A percentile compares a stretch with the other conserved stretches of the same genome.
Conservation (phyloP, 2,888 invertebrate species). For the Synanthedon tipuliformis region DNA sequence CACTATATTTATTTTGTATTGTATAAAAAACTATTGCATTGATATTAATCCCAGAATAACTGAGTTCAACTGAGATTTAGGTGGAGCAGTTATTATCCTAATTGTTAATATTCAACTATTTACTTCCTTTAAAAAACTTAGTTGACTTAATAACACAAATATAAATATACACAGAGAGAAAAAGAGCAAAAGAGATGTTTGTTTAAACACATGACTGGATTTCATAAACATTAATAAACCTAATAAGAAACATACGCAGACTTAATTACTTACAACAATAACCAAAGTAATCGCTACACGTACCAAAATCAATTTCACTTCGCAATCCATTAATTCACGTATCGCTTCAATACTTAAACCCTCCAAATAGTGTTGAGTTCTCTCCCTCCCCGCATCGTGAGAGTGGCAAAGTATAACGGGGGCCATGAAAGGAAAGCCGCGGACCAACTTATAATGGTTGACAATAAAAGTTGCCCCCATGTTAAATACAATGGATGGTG, state of each 20-base stretch:
- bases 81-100: too few species aligned
- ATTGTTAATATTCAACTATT: too few species aligned
- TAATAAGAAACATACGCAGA: neutral
- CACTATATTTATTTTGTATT: too few species aligned
- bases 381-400: neutral
- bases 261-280: neutral
- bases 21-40: too few species aligned
- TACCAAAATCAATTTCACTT: conserved; percentile 57
- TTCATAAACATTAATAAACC: too few species aligned
- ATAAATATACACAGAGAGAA: too few species aligned
- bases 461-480: conserved; percentile 61
- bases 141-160: too few species aligned
- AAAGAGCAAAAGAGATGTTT: too few species aligned
- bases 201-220: too few species aligned
- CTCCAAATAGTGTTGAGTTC: neutral
- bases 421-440: conserved; percentile 25
- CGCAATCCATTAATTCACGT: conserved; percentile 61
- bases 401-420: neutral
- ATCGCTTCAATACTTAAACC: conserved; percentile 41
- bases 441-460: conserved; percentile 30
- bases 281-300: neutral
- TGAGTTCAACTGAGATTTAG: too few species aligned
- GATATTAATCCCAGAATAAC: too few species aligned
- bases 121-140: too few species aligned
- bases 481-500: conserved; percentile 56